Evolutionary conservation across 2,797 vertebrate genomes (phyloP), one percentile per base, ranked within the genome.

Genomic region (Ciconia nigra): DNA sequence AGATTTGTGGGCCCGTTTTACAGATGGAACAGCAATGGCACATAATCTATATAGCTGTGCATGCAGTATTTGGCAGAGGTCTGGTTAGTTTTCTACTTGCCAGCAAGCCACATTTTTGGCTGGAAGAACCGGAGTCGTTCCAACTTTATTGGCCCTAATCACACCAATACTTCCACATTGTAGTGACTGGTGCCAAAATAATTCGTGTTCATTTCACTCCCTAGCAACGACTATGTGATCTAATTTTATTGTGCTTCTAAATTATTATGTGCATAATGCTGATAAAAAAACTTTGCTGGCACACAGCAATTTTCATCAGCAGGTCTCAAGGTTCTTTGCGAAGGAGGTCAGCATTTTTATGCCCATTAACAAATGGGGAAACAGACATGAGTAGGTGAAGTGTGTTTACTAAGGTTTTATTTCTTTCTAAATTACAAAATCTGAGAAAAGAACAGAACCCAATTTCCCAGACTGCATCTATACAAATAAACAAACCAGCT

Each of bases 31-130:
- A 83, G 15, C 51, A 89, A 29, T 58, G 63, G 74, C 86, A 85
- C n/a, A 39, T 29, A 87, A 42, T 42, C 61, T 65, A 69, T 93
- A 85, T 92, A 96, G 92, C 93, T 95, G 88, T 92, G 65, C 35
- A 62, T 80, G 44, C 26, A 92, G 37, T 33, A 51, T 57, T 77
- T 93, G 86, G 62, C 83, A 90, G 47, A 70, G 28, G 4, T 47
- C 81, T 16, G 31, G 16, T 17, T 54, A 52, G 44, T 25, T 77
- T 92, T 76, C 29, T 16, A 12, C 44, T 89, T 89, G 88, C 93
- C 95, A 95, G 41, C 4, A 89, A 82, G 35, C 66, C 44, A 73
- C 55, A 90, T 78, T 84, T 94, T 95, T 94, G 88, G 78, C 86
- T 74, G 78, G 55, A 92, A 83, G 55, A 85, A 74, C 6, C 13